A percentile compares a stretch with the other conserved stretches of the same genome.
Evolutionary conservation across 2,888 invertebrate genomes (phyloP).

Genomic region (Brachyptera putata): DNA sequence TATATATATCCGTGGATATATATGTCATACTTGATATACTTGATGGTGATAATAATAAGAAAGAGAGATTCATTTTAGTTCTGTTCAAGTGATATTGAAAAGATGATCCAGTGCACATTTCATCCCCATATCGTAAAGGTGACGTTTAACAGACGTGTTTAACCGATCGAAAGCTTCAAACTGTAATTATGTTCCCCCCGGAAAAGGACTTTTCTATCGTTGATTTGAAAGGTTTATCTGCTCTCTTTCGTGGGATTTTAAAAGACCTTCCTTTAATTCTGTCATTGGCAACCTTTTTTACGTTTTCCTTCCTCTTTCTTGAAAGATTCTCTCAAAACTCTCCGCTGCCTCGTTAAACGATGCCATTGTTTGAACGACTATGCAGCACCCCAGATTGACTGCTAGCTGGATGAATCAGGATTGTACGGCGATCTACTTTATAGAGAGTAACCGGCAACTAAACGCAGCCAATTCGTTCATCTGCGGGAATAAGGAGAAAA

Average conservation of each 20-base stretch:
- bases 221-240: slow-evolving; percentile 11
- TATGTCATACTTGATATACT: no score
- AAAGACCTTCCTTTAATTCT: slow-evolving; percentile 7
- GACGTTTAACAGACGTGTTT: background rate
- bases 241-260: slow-evolving; percentile 3
- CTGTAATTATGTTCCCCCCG: slow-evolving; percentile 3
- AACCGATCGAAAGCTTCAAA: background rate
- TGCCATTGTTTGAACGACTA: slow-evolving; percentile 14
- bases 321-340: slow-evolving; percentile 7
- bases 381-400: background rate
- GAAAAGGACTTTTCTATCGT: background rate
- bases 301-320: background rate
- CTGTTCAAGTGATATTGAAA: background rate
- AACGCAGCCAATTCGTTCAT: slow-evolving; percentile 12
- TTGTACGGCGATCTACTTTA: slow-evolving; percentile 1
- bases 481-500: background rate
- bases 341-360: slow-evolving; percentile 13
- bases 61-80: no score
- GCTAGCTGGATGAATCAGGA: background rate
- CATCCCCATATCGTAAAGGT: slow-evolving; percentile 2
- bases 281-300: slow-evolving; percentile 17
- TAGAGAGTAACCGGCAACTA: slow-evolving; percentile 10
- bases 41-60: no score
- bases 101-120: background rate
- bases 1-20: no score